phyloP scores from a whole-genome alignment of 2,888 invertebrate genomes.

The Eretmocerus hayati region DNA sequence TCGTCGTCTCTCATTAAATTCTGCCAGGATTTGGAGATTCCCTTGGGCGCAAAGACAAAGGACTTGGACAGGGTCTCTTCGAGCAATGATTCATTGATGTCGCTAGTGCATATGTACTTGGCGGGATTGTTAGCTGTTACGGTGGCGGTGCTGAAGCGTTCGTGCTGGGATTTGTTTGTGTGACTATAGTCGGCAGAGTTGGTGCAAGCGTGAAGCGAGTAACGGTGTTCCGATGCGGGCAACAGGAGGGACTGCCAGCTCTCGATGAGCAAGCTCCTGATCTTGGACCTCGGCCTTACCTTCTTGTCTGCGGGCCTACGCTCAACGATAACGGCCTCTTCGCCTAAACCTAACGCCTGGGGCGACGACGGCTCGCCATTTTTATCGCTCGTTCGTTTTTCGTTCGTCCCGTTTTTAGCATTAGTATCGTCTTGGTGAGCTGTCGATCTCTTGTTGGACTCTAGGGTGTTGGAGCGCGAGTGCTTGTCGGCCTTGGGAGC shows the following conservation, averaged over 20 bases:
- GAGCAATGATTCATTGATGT: not conserved
- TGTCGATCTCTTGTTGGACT: conserved; percentile 23
- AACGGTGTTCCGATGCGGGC: conserved; percentile 13
- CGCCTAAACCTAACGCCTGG: not conserved
- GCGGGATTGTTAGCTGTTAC: not conserved
- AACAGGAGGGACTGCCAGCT: conserved; percentile 29
- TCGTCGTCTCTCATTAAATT: conserved; percentile 13
- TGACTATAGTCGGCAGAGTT: conserved; percentile 7
- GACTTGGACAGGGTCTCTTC: conserved; percentile 12
- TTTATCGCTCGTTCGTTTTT: conserved; percentile 7
- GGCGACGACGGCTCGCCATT: conserved; percentile 4
- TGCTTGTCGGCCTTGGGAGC: conserved; percentile 41
- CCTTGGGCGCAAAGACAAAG: conserved; percentile 7
- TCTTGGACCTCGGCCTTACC: conserved; percentile 45
- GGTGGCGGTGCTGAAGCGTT: conserved; percentile 5
- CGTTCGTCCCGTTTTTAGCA: conserved; percentile 20
- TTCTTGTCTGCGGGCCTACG: conserved; percentile 31
- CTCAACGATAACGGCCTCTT: conserved; percentile 7
- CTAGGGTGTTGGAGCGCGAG: conserved; percentile 25
- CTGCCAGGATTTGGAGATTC: conserved; percentile 9
- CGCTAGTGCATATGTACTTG: not conserved
- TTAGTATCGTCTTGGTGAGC: conserved; percentile 20
- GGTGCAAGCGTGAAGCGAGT: conserved; percentile 31
- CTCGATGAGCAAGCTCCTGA: conserved; percentile 39
- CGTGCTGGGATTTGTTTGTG: not conserved